These are phyloP conservation scores for Oreochromis mossambicus DNA, from an alignment of 2,797 vertebrate species.

Conservation along the genomic window DNA sequence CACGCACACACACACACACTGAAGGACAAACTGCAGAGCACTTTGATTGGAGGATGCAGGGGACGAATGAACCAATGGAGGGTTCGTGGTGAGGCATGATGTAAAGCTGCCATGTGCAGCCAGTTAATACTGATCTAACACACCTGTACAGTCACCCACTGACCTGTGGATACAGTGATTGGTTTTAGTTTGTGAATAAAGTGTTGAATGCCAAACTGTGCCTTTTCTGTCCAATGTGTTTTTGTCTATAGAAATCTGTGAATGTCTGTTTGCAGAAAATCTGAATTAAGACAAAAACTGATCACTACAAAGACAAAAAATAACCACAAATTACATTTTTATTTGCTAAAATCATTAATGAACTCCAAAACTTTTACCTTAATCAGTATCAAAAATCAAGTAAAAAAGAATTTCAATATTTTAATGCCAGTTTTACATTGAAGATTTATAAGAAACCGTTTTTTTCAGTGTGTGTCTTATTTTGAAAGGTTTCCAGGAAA, in stretches of 20 bases:
- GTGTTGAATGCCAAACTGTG: slow-evolving; percentile 69
- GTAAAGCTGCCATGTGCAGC: slow-evolving; percentile 42
- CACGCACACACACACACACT: neutral
- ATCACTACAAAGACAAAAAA: neutral
- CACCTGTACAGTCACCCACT: slow-evolving; percentile 67
- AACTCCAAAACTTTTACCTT: neutral
- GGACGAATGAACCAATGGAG: neutral
- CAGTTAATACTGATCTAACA: slow-evolving; percentile 65
- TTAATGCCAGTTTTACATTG: neutral
- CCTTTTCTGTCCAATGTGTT: neutral
- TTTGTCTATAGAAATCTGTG: neutral
- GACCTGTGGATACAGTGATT: slow-evolving; percentile 57
- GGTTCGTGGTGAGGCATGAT: neutral
- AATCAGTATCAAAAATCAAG: fast-evolving
- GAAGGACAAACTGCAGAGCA: slow-evolving; percentile 55
- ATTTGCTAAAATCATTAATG: neutral
- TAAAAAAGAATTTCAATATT: neutral
- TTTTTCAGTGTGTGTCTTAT: neutral
- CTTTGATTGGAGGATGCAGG: slow-evolving; percentile 40
- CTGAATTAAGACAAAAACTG: fast-evolving
- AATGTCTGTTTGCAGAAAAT: neutral
- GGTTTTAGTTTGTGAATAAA: slow-evolving; percentile 83
- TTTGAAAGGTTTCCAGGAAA: fast-evolving
- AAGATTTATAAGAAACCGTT: neutral
- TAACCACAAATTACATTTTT: neutral